Evolutionary conservation across 2,113 vertebrate species (phyloP), one percentile per base, ranked within the genome.

Genomic region (Psittacula cyanocephala): DNA sequence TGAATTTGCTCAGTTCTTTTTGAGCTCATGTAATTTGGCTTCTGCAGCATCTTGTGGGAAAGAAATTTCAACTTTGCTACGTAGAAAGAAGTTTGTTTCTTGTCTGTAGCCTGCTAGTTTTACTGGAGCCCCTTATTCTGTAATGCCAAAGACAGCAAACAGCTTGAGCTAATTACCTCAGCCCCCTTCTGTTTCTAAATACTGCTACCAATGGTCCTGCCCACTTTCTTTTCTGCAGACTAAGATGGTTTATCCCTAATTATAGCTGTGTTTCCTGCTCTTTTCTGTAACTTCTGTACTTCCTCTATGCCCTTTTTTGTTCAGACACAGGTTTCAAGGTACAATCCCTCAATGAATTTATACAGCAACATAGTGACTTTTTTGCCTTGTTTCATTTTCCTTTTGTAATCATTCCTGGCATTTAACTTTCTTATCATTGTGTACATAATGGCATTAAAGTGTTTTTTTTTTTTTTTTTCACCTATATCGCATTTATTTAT

Each of bases 141-240:
- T 57, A 28, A 27, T 68, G 16, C 33, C 52, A 1, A 5, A 43
- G 14, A 28, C 8, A 69, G 17, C 7, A 78, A 81, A 28, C 7
- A 70, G 18, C 35, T 62, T 33, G 81, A 25, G 39, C 13, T 41
- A 20, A n/a, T 62, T 70, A 19, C 18, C 44, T 89, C 13, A 19
- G 44, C 11, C 1, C 3, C 6, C 14, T 57, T 46, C 28, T 47
- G 3, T 53, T 91, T 81, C 10, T 63, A 64, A 44, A 49, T 13
- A 10, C 13, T 41, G 3, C 16, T 50, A 17, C 25, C 18, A 4
- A 1, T 2, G 6, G 25, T 47, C 5, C 1, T 39, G 13, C 57
- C 12, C 5, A 37, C 37, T 59, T 63, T 80, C 8, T 55, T 10
- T 71, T 78, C 50, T 70, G 22, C 17, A 67, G 14, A 67, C 37